Conservation (phyloP, 2,113 vertebrate species). For the Crotalus tigris region DNA sequence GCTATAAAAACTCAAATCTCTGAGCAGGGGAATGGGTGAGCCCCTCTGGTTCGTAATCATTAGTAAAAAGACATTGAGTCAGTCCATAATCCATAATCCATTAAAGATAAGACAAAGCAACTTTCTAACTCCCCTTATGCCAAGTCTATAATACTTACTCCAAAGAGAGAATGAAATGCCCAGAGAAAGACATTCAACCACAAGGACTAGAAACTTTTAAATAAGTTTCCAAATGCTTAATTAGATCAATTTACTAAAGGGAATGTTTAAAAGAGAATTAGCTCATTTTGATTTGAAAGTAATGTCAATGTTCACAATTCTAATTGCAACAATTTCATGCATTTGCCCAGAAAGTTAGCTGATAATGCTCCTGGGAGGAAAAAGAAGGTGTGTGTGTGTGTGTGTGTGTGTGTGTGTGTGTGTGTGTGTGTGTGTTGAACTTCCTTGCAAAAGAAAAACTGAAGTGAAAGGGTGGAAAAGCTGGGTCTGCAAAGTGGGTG, state of each 20-base stretch:
- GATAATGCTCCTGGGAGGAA: neutral
- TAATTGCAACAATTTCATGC: neutral
- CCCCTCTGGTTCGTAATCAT: neutral
- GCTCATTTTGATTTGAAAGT: neutral
- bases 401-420: no score
- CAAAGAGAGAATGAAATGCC: neutral
- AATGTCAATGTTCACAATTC: neutral
- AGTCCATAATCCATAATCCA: neutral
- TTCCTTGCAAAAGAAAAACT: neutral
- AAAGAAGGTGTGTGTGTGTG: no score
- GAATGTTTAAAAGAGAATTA: neutral
- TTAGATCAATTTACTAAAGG: neutral
- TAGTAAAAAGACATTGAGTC: neutral
- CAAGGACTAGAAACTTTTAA: neutral
- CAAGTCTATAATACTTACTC: neutral
- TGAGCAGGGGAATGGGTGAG: neutral
- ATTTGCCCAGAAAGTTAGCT: neutral
- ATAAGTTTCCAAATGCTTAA: neutral
- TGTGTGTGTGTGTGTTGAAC: neutral
- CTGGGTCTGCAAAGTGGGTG: neutral
- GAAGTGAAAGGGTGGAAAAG: neutral
- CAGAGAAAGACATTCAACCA: neutral
- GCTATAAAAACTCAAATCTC: neutral
- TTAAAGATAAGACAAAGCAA: neutral
- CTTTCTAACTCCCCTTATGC: neutral